Conservation (phyloP, 2,113 vertebrate genomes). For the Acinonyx jubatus region DNA sequence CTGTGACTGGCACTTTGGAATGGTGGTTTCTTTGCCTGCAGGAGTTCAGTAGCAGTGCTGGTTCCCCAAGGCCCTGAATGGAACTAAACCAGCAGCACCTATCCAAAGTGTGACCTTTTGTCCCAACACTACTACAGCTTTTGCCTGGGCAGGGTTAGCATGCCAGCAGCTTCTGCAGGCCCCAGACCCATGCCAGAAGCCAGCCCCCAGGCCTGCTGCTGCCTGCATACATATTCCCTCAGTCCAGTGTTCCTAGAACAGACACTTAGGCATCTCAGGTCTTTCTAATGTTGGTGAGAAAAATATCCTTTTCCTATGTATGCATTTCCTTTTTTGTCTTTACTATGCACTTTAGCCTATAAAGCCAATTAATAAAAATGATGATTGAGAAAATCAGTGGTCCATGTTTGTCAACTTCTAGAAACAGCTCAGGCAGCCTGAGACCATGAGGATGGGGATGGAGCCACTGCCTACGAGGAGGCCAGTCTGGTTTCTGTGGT, state of each 20-base stretch:
- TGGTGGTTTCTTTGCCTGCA: background rate
- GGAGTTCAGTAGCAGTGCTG: background rate
- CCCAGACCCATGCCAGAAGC: slow-evolving; percentile 1
- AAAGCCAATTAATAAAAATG: slow-evolving; percentile 78
- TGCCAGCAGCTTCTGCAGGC: slow-evolving; percentile 70
- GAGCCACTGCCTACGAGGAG: background rate
- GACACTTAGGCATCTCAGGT: slow-evolving; percentile 79
- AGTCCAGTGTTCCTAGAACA: slow-evolving; percentile 57
- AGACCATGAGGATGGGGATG: background rate
- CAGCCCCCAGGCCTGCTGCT: slow-evolving; percentile 19
- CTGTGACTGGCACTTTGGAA: slow-evolving; percentile 13
- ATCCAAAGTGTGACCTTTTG: slow-evolving; percentile 3
- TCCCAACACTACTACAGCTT: slow-evolving; percentile 51
- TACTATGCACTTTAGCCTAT: slow-evolving; percentile 82
- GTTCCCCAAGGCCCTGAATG: background rate
- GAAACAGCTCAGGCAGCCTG: background rate
- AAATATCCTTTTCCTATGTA: slow-evolving; percentile 69
- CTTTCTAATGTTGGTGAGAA: slow-evolving; percentile 72
- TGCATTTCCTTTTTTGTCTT: slow-evolving; percentile 77
- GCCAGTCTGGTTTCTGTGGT: background rate
- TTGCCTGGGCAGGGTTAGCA: slow-evolving; percentile 67
- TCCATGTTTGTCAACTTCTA: background rate
- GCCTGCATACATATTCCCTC: background rate
- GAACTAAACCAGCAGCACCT: slow-evolving; percentile 35
- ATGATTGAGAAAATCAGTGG: slow-evolving; percentile 14